Conservation (phyloP, 1,140 invertebrate genomes). For the Drosophila suzukii region DNA sequence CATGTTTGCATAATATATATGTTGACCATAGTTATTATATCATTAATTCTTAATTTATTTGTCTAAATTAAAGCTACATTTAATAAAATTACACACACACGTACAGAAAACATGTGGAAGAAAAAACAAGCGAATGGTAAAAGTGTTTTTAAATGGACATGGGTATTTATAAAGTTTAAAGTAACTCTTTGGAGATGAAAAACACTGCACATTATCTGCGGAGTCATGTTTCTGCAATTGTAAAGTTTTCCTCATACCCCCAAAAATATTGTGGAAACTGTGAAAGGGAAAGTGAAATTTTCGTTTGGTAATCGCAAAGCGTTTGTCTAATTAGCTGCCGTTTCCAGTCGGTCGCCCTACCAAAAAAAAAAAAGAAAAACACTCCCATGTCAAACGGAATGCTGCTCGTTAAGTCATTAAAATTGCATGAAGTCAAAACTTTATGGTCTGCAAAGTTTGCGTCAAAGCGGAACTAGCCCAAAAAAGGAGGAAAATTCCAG, state of each 20-base stretch:
- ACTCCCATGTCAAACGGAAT: slow-evolving; percentile 59
- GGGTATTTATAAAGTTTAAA: too few relatives aligned
- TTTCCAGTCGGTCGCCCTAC: slow-evolving; percentile 35
- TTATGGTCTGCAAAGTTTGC: slow-evolving; percentile 81
- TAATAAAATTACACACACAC: slow-evolving; percentile 70
- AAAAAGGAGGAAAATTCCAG: slow-evolving; percentile 31
- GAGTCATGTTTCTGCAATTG: slow-evolving; percentile 23
- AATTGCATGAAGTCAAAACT: slow-evolving; percentile 82
- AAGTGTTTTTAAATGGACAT: neutral
- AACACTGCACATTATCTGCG: neutral
- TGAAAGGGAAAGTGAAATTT: slow-evolving; percentile 66
- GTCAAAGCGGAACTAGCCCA: slow-evolving; percentile 67
- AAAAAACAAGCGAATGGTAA: slow-evolving; percentile 25
- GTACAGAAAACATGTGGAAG: slow-evolving; percentile 46
- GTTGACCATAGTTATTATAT: slow-evolving; percentile 80
- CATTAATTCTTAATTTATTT: slow-evolving; percentile 81
- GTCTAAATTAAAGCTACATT: slow-evolving; percentile 79
- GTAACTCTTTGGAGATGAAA: too few relatives aligned
- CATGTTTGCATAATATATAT: slow-evolving; percentile 51
- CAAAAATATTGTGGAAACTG: slow-evolving; percentile 1
- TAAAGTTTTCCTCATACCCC: neutral
- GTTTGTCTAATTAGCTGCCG: slow-evolving; percentile 76
- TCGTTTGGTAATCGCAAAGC: slow-evolving; percentile 65
- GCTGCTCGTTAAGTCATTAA: slow-evolving; percentile 82
- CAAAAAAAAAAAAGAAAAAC: slow-evolving; percentile 49